These are phyloP conservation scores for Lordiphosa fenestrarum DNA, from an alignment of 2,888 invertebrate species.

Conservation along the genomic window DNA sequence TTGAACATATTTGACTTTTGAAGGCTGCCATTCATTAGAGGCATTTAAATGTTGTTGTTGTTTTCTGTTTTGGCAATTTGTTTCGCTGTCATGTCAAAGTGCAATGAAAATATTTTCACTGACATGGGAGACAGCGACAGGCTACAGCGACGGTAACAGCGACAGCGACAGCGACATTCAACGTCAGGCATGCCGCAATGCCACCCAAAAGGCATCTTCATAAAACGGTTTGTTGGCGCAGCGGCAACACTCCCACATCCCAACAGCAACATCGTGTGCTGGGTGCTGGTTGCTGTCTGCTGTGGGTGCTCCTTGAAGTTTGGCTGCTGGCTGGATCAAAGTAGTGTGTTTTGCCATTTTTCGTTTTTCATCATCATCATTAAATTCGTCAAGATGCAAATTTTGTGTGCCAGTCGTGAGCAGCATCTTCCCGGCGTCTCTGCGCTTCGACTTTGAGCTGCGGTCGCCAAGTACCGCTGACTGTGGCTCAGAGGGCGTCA, in stretches of 20 bases:
- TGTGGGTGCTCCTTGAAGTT: conserved; percentile 62
- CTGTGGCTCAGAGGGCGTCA: conserved; percentile 40
- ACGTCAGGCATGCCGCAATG: conserved; percentile 74
- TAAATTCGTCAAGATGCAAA: conserved; percentile 76
- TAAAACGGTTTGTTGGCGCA: conserved; percentile 49
- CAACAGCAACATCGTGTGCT: conserved; percentile 64
- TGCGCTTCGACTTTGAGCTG: conserved; percentile 2
- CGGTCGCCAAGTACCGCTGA: conserved; percentile 16
- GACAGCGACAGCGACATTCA: conserved; percentile 42
- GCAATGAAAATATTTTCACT: conserved; percentile 77
- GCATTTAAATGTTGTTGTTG: conserved; percentile 54
- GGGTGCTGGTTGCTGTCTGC: conserved; percentile 66
- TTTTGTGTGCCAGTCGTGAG: conserved; percentile 62
- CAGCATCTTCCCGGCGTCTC: conserved; percentile 58
- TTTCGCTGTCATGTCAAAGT: conserved; percentile 74
- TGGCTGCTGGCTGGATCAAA: conserved; percentile 67
- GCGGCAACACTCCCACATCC: conserved; percentile 70
- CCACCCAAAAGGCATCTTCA: conserved; percentile 76
- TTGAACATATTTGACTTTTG: conserved; percentile 32
- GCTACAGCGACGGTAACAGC: conserved; percentile 36
- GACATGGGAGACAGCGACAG: conserved; percentile 58
- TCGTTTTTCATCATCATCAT: conserved; percentile 66
- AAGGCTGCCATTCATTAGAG: conserved; percentile 69
- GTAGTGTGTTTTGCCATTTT: conserved; percentile 25
- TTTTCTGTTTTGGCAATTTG: conserved; percentile 58